A percentile compares a stretch with the other conserved stretches of the same genome.
Evolutionary conservation across 2,888 invertebrate species (phyloP).

Genomic region (Tetranychus truncatus): DNA sequence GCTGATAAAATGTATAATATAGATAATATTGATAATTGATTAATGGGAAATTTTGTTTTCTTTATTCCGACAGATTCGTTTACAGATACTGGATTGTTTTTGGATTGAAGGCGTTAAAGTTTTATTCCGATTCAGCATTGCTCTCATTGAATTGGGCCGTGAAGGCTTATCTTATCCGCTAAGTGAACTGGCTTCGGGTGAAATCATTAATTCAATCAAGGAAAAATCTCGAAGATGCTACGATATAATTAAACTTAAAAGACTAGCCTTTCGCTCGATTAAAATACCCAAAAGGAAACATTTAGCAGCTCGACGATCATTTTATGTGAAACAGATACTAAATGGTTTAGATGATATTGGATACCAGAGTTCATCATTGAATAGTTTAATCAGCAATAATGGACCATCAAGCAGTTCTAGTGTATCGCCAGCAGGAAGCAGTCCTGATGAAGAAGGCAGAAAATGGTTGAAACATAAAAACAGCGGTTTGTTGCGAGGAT

Average conservation of each 20-base stretch:
- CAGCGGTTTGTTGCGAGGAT: neutral
- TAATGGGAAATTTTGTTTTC: neutral
- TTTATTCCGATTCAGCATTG: conserved; percentile 16
- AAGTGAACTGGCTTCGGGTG: neutral
- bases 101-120: conserved; percentile 18
- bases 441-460: neutral
- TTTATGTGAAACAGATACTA: conserved; percentile 15
- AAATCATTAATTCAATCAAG: conserved; percentile 11
- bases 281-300: conserved; percentile 16
- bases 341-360: neutral
- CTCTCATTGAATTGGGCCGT: conserved; percentile 7
- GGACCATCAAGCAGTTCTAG: neutral
- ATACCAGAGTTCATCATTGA: neutral
- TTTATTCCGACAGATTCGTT: conserved; percentile 8
- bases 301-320: conserved; percentile 14
- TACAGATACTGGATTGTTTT: conserved; percentile 15
- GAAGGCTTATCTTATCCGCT: neutral
- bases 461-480: neutral
- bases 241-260: conserved; percentile 7
- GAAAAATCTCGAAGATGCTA: conserved; percentile 13
- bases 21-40: neutral
- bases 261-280: conserved; percentile 11
- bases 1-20: neutral
- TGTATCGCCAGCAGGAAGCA: neutral
- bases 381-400: neutral